Evolutionary conservation across 2,888 invertebrate genomes (phyloP).

Genomic region (Nomada flava): DNA sequence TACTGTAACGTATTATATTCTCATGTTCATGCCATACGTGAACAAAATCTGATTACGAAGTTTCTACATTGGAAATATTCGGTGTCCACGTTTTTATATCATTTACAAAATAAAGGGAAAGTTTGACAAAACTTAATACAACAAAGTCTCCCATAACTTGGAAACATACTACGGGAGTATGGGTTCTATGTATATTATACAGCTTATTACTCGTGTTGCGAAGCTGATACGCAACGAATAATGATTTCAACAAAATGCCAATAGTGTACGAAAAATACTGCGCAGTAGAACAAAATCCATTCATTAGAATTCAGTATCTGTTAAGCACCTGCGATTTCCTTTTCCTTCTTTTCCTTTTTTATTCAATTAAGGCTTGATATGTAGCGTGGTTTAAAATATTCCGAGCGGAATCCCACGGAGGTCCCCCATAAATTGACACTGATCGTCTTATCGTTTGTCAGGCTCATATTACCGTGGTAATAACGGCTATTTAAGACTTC

Average conservation of each 20-base stretch:
- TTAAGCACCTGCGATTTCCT: neutral
- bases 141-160: too few relatives aligned
- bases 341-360: neutral
- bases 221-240: too few relatives aligned
- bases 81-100: too few relatives aligned
- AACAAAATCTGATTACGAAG: too few relatives aligned
- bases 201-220: too few relatives aligned
- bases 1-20: too few relatives aligned
- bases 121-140: too few relatives aligned
- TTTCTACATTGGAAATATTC: too few relatives aligned
- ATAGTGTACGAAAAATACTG: neutral
- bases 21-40: too few relatives aligned
- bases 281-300: neutral
- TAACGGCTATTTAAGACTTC: slow-evolving; percentile 40
- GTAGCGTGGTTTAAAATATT: neutral
- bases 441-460: slow-evolving; percentile 24
- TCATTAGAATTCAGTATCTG: neutral
- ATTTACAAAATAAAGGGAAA: too few relatives aligned
- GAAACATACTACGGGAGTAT: too few relatives aligned
- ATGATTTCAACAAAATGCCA: neutral
- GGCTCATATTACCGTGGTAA: slow-evolving; percentile 33
- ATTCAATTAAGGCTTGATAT: neutral
- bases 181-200: too few relatives aligned
- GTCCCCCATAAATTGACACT: slow-evolving; percentile 32
- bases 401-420: neutral